Percentiles rank a stretch among this genome's conserved stretches.
These are phyloP conservation scores for Leptopilina drosophilae DNA, from an alignment of 2,888 invertebrate species.

Conservation along the genomic window DNA sequence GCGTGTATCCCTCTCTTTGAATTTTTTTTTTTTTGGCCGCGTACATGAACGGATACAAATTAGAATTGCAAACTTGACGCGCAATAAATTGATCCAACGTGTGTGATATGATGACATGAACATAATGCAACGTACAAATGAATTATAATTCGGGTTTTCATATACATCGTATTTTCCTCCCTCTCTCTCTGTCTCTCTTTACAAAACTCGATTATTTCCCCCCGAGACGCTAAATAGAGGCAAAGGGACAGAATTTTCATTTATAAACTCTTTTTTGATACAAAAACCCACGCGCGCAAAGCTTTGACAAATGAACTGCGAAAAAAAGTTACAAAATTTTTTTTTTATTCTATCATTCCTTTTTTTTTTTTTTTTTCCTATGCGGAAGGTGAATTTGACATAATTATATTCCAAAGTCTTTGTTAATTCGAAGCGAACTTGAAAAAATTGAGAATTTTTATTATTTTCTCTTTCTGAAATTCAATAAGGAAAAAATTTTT, in stretches of 20 bases:
- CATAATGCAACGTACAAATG: constrained; percentile 20
- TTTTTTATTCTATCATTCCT: no score
- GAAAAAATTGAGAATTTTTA: no score
- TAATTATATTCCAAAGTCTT: no score
- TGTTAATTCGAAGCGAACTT: no score
- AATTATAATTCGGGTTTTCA: constrained; percentile 20
- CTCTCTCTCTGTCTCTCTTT: neutral
- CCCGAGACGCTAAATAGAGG: neutral
- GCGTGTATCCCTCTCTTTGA: no score
- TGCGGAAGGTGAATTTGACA: no score
- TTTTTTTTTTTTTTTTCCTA: no score
- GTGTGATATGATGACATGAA: neutral
- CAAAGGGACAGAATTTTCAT: neutral
- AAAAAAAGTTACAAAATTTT: no score
- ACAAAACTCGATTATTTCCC: neutral
- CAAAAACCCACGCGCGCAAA: neutral
- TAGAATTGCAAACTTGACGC: constrained; percentile 26
- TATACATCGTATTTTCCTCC: neutral
- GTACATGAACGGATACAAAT: neutral
- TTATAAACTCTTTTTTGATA: no score
- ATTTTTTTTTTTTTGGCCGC: neutral
- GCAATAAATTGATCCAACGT: constrained; percentile 23
- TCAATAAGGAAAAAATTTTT: no score
- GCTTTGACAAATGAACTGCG: constrained; percentile 14
- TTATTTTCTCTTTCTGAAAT: no score